Percentiles rank a stretch among this genome's conserved stretches.
These are phyloP conservation scores for Pseudachorutes palmiensis DNA, from an alignment of 1,140 invertebrate species.

Conservation along the genomic window DNA sequence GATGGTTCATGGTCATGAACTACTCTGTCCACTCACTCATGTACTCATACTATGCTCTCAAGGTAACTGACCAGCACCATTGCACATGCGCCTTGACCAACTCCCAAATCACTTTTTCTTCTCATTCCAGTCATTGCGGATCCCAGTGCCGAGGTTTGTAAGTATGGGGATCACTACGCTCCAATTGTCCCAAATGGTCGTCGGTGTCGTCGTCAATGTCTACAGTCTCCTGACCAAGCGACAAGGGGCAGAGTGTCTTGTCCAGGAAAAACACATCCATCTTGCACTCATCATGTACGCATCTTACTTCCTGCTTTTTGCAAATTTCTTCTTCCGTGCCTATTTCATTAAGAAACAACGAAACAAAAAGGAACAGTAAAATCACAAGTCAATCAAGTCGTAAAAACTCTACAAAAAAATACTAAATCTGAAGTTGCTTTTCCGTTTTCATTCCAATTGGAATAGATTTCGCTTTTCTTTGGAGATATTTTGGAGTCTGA, in stretches of 20 bases:
- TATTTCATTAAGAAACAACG: constrained; percentile 56
- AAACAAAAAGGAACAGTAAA: not conserved
- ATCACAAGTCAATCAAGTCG: no score
- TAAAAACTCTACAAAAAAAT: no score
- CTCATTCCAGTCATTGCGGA: constrained; percentile 23
- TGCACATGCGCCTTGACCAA: not conserved
- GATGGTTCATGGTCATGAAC: constrained; percentile 99
- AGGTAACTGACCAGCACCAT: constrained; percentile 1
- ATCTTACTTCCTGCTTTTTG: constrained; percentile 83
- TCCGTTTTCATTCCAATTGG: no score
- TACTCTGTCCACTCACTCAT: constrained; percentile 53
- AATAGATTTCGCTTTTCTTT: no score
- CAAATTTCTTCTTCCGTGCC: constrained; percentile 79
- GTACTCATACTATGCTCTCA: constrained; percentile 49
- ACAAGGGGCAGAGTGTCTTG: constrained; percentile 20
- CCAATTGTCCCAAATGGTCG: constrained; percentile 90
- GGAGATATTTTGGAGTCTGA: no score
- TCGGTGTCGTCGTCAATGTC: constrained; percentile 82
- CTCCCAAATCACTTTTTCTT: not conserved
- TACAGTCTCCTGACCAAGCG: constrained; percentile 52
- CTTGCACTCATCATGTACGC: constrained; percentile 34
- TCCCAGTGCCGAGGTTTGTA: constrained; percentile 44
- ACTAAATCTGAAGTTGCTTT: no score
- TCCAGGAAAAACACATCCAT: constrained; percentile 29
- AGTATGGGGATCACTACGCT: constrained; percentile 87